Evolutionary conservation across 2,113 vertebrate genomes (phyloP).

Genomic region (Siniperca knerii): DNA sequence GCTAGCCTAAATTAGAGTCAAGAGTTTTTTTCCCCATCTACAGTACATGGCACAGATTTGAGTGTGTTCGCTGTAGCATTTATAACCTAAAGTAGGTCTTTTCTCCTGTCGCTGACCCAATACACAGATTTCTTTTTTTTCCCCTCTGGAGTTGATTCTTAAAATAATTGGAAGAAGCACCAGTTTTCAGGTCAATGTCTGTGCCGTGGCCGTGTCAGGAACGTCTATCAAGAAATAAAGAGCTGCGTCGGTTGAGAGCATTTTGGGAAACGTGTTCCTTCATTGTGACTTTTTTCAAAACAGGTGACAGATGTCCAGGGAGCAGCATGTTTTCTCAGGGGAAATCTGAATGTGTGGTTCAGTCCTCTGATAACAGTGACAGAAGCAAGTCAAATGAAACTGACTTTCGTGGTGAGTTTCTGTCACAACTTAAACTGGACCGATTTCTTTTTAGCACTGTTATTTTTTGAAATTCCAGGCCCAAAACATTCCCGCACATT

Average conservation of each 20-base stretch:
- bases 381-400: neutral
- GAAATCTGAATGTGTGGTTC: conserved; percentile 18
- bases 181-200: neutral
- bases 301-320: neutral
- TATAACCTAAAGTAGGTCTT: conserved; percentile 58
- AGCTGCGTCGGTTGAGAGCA: neutral
- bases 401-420: neutral
- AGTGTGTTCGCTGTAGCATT: conserved; percentile 39
- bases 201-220: neutral
- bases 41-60: conserved; percentile 52
- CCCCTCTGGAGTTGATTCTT: neutral
- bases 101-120: conserved; percentile 40
- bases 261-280: neutral
- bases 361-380: neutral
- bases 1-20: conserved; percentile 17
- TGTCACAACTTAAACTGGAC: neutral
- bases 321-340: neutral
- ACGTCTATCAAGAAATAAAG: neutral
- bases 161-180: neutral
- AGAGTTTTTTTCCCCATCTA: neutral
- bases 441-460: neutral
- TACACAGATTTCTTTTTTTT: conserved; percentile 16
- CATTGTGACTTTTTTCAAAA: neutral
- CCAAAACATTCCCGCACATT: neutral
- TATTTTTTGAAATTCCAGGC: neutral